A percentile compares a stretch with the other conserved stretches of the same genome.
These are phyloP conservation scores for Eueremaeus valkanovi DNA, from an alignment of 2,888 invertebrate genomes.

Conservation along the genomic window DNA sequence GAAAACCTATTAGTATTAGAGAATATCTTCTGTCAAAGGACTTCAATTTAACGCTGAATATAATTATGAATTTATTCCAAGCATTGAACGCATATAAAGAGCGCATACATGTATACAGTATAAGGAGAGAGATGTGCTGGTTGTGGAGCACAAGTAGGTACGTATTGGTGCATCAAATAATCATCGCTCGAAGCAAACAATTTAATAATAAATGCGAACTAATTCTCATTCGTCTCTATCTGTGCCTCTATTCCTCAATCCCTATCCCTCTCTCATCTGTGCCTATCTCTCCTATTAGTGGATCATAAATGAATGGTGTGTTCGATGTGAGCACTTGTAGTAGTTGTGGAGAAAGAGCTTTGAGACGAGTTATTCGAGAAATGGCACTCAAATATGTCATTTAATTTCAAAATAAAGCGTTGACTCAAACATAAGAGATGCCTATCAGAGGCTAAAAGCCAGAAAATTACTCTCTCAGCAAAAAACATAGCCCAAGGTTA, in stretches of 20 bases:
- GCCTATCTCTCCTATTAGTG: conserved; percentile 12
- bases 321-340: conserved; percentile 26
- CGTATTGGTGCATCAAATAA: too few relatives aligned
- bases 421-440: conserved; percentile 32
- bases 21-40: not conserved
- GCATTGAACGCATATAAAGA: not conserved
- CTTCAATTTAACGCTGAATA: conserved; percentile 30
- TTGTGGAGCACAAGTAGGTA: too few relatives aligned
- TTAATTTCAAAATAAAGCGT: conserved; percentile 30
- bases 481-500: conserved; percentile 30
- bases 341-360: conserved; percentile 6
- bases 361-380: conserved; percentile 29
- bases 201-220: conserved; percentile 21
- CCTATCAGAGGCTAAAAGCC: conserved; percentile 34
- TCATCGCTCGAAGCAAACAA: conserved; percentile 12
- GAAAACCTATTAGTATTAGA: too few relatives aligned
- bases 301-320: conserved; percentile 35
- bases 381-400: conserved; percentile 32
- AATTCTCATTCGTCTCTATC: conserved; percentile 7
- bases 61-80: not conserved
- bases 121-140: too few relatives aligned
- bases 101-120: not conserved
- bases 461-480: conserved; percentile 7
- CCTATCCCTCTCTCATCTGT: conserved; percentile 1
- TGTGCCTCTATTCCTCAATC: not conserved